Evolutionary conservation across 1,140 invertebrate species (phyloP).

Genomic region (Lysiphlebus fabarum): DNA sequence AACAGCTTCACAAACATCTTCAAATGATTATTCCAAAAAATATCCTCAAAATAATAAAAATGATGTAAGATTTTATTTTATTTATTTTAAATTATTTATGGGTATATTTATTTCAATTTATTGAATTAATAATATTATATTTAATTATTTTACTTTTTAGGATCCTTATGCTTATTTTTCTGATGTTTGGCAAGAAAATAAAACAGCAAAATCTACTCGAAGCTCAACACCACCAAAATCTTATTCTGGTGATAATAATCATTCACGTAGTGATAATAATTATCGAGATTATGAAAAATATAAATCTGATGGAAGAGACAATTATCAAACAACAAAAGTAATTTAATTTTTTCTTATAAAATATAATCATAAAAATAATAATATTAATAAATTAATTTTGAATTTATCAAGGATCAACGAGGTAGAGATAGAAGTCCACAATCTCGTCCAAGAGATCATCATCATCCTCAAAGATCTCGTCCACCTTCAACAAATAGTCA

Average conservation of each 20-base stretch:
- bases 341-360: conserved; percentile 15
- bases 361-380: conserved; percentile 1
- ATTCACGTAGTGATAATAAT: conserved; percentile 38
- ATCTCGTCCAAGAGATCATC: conserved; percentile 33
- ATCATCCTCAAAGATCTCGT: conserved; percentile 29
- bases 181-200: conserved; percentile 53
- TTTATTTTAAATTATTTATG: conserved; percentile 5
- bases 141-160: conserved; percentile 27
- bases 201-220: conserved; percentile 32
- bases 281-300: conserved; percentile 45
- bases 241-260: conserved; percentile 39
- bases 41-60: conserved; percentile 40
- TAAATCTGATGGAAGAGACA: conserved; percentile 42
- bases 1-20: conserved; percentile 21
- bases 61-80: conserved; percentile 37
- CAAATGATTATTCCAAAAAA: conserved; percentile 38
- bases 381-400: background rate
- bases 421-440: conserved; percentile 45
- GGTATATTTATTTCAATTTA: background rate
- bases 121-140: conserved; percentile 7
- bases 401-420: conserved; percentile 27
- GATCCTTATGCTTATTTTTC: conserved; percentile 54
- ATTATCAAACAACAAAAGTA: conserved; percentile 39
- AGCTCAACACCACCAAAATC: conserved; percentile 33
- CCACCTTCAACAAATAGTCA: conserved; percentile 25